Base-by-base conservation (phyloP, 2,888 invertebrate genomes). In the Lithophane semibrunnea region DNA sequence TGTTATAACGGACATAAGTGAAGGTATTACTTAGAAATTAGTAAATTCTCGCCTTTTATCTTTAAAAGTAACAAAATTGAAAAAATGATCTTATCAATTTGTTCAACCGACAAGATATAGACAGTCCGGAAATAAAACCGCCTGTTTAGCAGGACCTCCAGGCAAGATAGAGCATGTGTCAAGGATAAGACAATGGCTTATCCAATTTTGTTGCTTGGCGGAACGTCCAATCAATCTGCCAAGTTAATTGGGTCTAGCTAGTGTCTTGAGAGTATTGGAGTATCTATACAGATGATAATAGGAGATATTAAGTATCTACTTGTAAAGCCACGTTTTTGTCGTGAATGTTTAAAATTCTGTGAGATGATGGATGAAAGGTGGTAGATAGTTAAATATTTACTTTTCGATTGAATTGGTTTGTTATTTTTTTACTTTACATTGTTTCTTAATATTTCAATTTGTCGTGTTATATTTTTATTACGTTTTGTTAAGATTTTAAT, bases 161-260 rank as follows among this genome's bases (percentile, higher is more conserved):
- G 37, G 18, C 9, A 42, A 52, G 29, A 47, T 24, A 49, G 44
- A 68, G 42, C 37, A 54, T 49, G 54, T 72, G 47, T 78, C 44
- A 16, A 63, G 73, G 78, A 63, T 16, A 10, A 60, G 67, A 71
- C 60, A 60, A 61, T 74, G 68, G 56, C 16, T 68, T 61, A 84
- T 64, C 64, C 49, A 79, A 72, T 74, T 49, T 54, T 29, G 77
- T 71, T 24, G 72, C 63, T 73, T 64, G 58, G 29, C 49, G 56
- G 84, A 68, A 74, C 70, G 37, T 74, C 24, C 63, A 64, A 73
- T 70, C 60, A 71, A 82, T 83, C 64, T 37, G 9, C 52, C 54
- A 47, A 44, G 66, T 61, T 79, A 74, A 83, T 82, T 82, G 73
- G 47, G 21, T 78, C 24, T 49, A 63, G 24, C 24, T 44, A 29